Base-by-base conservation (phyloP, 2,888 invertebrate species). In the Ypsolopha scabrella region DNA sequence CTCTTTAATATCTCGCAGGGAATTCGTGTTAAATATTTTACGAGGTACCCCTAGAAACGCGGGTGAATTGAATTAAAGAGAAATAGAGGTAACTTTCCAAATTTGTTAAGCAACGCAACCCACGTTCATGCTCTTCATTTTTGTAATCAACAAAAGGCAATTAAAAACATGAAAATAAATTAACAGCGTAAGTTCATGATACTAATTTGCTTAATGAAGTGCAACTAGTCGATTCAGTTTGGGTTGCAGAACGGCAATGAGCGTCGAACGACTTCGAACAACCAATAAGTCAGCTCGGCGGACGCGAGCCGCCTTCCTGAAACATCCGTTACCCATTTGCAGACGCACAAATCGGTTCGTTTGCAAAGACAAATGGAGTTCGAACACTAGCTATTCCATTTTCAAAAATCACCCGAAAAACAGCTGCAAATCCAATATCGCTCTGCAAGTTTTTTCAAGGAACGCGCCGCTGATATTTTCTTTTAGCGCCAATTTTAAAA, bases 331-430 rank as follows among this genome's bases (percentile, higher is more conserved):
- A 81, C 74, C 73, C 75, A 73, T 76, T 74, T 72, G 73, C 72
- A 72, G 71, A 82, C 83, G 81, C 83, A 79, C 82, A 78, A 76
- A 80, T 82, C 83, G 82, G 75, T 81, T 78, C 80, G 76, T 85
- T 86, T 83, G 80, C 74, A 66, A 80, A 86, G 85, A 86, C 75
- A 81, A 85, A 86, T 85, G 76, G 74, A 46, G 35, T 64, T 60
- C 51, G 69, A 68, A 70, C 69, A 67, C 67, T 74, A 70, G 65
- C 64, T 64, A 67, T 72, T 72, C 72, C 69, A 74, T 77, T 80
- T 79, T 70, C 70, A 73, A 80, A 82, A 81, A 80, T 79, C 70
- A 73, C 74, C 68, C 58, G 64, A 67, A 77, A 79, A 78, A 72
- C 70, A 72, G 69, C 72, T 68, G 63, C 63, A 72, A 76, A 73